A percentile compares a stretch with the other conserved stretches of the same genome.
Evolutionary conservation across 2,888 invertebrate species (phyloP).

Genomic region (Sminthurinus aureus): DNA sequence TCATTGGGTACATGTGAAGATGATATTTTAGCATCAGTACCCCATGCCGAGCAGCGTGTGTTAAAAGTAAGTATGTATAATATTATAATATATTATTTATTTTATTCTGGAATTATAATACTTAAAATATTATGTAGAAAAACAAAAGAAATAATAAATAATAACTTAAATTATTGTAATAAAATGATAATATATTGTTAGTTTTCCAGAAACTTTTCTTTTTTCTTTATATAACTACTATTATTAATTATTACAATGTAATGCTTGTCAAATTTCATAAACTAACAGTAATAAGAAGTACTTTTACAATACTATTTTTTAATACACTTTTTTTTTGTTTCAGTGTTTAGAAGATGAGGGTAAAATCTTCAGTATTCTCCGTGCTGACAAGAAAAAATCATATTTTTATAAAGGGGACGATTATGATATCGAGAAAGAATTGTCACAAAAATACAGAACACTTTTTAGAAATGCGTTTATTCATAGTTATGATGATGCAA

Average conservation of each 20-base stretch:
- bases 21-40: neutral
- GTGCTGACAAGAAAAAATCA: neutral
- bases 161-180: no score
- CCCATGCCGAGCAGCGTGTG: neutral
- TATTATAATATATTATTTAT: no score
- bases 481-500: constrained; percentile 5
- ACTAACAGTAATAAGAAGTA: no score
- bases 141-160: no score
- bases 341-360: neutral
- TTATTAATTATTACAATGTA: neutral
- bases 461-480: neutral
- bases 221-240: neutral
- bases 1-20: neutral
- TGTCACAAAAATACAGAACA: neutral
- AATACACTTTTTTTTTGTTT: neutral
- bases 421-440: neutral
- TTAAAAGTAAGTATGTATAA: neutral
- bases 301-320: no score
- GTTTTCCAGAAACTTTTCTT: neutral
- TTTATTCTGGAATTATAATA: no score
- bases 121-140: no score
- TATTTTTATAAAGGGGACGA: neutral
- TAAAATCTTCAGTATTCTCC: neutral
- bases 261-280: neutral
- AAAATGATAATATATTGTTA: no score